Evolutionary conservation across 2,888 invertebrate genomes (phyloP).

Genomic region (Orthonevra nobilis): DNA sequence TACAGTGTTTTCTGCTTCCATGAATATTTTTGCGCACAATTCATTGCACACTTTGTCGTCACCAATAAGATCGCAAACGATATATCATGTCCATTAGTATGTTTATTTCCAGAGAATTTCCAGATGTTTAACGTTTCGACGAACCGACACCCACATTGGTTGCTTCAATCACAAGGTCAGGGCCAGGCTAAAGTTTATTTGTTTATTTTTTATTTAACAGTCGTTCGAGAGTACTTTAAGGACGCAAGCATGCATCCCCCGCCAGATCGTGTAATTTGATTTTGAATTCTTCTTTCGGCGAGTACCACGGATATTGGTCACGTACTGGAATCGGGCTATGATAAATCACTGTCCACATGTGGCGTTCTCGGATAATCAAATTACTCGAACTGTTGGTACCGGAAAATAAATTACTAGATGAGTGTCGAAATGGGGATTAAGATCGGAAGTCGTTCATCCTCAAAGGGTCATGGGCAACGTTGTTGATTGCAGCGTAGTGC

Average conservation of each 20-base stretch:
- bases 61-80: conserved; percentile 12
- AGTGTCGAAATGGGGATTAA: conserved; percentile 30
- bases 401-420: conserved; percentile 27
- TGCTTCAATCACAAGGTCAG: not conserved
- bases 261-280: conserved; percentile 41
- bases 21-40: conserved; percentile 27
- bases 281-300: conserved; percentile 38
- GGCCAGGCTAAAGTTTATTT: not conserved
- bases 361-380: conserved; percentile 39
- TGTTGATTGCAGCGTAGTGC: conserved; percentile 9
- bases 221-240: conserved; percentile 4
- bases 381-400: conserved; percentile 16
- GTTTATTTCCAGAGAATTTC: not conserved
- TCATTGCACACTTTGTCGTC: conserved; percentile 36
- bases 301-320: conserved; percentile 50
- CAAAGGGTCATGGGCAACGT: conserved; percentile 43
- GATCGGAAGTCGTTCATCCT: conserved; percentile 23
- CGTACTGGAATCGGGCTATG: conserved; percentile 37
- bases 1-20: conserved; percentile 12
- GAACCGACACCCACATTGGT: not conserved
- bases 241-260: conserved; percentile 29
- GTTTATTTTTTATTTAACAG: conserved; percentile 15
- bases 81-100: conserved; percentile 4
- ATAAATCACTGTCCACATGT: conserved; percentile 2
- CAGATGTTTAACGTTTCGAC: conserved; percentile 6